A percentile compares a stretch with the other conserved stretches of the same genome.
These are phyloP conservation scores for Galemys pyrenaicus DNA, from an alignment of 2,113 vertebrate genomes.

Conservation along the genomic window DNA sequence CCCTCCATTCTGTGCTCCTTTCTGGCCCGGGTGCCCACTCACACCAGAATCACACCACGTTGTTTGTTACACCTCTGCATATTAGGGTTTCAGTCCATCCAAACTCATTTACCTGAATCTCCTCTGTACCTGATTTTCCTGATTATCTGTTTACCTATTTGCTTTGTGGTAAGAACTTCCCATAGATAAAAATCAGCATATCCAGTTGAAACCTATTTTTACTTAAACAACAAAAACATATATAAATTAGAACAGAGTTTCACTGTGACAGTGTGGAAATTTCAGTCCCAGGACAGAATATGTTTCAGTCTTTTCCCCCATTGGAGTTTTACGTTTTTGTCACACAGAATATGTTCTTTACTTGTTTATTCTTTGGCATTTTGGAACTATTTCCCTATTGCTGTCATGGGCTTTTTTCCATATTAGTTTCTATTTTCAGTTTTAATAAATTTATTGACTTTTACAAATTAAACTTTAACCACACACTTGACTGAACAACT, in stretches of 20 bases:
- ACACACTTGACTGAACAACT: background rate
- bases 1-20: background rate
- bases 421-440: background rate
- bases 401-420: background rate
- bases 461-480: background rate
- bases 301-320: background rate
- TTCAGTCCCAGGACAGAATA: background rate
- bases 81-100: background rate
- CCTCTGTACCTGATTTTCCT: background rate
- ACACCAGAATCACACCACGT: background rate
- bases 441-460: background rate
- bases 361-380: background rate
- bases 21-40: background rate
- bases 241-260: background rate
- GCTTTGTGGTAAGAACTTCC: background rate
- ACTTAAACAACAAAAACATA: background rate
- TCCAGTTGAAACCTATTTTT: background rate
- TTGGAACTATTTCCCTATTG: background rate
- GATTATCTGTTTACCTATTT: background rate
- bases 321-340: background rate
- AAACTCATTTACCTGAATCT: background rate
- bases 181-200: background rate
- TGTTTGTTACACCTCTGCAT: rapidly evolving
- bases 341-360: background rate
- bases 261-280: background rate